Percentiles rank a stretch among this genome's conserved stretches.
phyloP scores from a whole-genome alignment of 2,888 invertebrate genomes.

The Oasisia sp. region DNA sequence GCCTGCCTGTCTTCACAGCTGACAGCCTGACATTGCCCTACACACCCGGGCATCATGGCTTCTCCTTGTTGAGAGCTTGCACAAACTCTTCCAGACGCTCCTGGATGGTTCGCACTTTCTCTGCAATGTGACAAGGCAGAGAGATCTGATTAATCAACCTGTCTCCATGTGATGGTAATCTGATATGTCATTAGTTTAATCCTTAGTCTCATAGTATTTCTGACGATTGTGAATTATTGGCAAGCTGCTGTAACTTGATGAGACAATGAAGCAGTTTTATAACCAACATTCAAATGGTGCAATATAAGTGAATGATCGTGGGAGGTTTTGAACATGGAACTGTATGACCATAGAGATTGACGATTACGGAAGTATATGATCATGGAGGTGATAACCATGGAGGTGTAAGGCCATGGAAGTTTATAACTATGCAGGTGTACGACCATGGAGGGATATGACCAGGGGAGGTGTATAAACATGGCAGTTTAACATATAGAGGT shows the following conservation, averaged over 20 bases:
- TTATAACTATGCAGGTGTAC: background rate
- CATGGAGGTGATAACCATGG: too few relatives aligned
- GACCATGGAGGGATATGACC: too few relatives aligned
- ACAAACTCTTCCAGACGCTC: constrained; percentile 99
- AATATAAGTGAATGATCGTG: background rate
- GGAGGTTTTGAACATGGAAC: too few relatives aligned
- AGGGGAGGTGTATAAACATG: too few relatives aligned
- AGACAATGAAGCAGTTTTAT: background rate
- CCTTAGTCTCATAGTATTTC: background rate
- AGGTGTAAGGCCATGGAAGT: background rate
- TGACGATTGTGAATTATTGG: too few relatives aligned
- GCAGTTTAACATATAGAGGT: background rate
- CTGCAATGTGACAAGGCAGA: constrained; percentile 54
- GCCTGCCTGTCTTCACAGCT: background rate
- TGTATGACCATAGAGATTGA: too few relatives aligned
- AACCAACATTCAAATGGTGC: background rate
- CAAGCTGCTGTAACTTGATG: background rate
- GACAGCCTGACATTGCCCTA: background rate
- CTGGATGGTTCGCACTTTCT: constrained; percentile 95
- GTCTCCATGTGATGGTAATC: background rate
- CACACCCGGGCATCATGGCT: constrained; percentile 62
- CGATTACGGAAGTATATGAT: too few relatives aligned
- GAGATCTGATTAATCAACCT: background rate
- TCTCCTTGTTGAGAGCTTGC: constrained; percentile 94
- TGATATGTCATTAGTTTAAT: background rate